A percentile compares a stretch with the other conserved stretches of the same genome.
Conservation (phyloP, 2,113 vertebrate genomes). For the Geothlypis trichas region DNA sequence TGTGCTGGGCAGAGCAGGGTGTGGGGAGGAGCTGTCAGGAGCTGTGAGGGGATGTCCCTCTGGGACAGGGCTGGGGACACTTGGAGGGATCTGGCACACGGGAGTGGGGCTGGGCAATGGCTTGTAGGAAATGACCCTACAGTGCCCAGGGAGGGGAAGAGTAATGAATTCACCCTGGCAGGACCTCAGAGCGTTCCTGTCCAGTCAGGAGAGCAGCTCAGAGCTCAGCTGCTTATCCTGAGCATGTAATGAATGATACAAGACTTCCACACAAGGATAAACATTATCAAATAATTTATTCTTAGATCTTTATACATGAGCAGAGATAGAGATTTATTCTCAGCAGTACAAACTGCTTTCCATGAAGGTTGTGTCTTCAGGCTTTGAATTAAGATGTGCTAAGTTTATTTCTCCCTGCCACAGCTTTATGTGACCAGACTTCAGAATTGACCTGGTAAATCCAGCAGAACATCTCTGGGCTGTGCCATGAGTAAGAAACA, state of each 20-base stretch:
- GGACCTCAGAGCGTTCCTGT: background rate
- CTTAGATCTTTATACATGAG: background rate
- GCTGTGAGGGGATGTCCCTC: background rate
- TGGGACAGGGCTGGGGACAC: background rate
- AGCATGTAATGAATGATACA: background rate
- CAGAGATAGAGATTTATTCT: conserved; percentile 8
- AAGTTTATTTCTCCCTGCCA: conserved; percentile 17
- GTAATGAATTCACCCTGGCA: background rate
- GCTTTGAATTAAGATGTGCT: conserved; percentile 4
- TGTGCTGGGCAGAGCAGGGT: background rate
- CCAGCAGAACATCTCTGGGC: background rate
- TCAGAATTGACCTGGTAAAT: background rate
- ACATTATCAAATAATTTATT: background rate
- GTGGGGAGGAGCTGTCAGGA: background rate
- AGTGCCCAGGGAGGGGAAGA: background rate
- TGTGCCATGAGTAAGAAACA: background rate
- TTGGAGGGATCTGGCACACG: background rate
- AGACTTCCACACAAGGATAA: background rate
- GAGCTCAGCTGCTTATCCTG: background rate
- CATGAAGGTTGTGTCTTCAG: background rate
- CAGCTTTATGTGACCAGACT: background rate
- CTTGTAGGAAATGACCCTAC: background rate
- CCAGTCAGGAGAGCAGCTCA: background rate
- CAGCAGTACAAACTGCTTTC: background rate
- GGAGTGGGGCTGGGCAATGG: accelerated